Base-by-base conservation (phyloP, 2,113 vertebrate genomes). In the Eudorcas thomsonii region DNA sequence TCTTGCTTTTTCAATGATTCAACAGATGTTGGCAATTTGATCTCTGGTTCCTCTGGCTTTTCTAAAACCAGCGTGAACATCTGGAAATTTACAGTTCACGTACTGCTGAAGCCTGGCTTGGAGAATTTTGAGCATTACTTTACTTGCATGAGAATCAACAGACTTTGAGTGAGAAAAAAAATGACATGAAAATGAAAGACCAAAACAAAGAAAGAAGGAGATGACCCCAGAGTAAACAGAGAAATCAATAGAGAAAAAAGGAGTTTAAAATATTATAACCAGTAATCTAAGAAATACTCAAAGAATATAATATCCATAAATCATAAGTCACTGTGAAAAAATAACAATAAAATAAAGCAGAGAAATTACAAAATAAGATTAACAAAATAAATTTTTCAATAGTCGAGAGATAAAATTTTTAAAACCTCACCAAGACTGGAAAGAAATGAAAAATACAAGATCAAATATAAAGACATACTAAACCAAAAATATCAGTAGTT, bases 361-460 rank as follows among this genome's bases (percentile, higher is more conserved):
- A 36, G 64, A 97, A 97, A 97, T 95, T 95, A 90, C 33, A 90
- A 88, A 94, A 78, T 48, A n/a, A 74, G 39, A 96, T 80, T 52
- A 96, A 80, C 19, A 80, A 91, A 90, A 62, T 78, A 88, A 88
- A 93, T 83, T 86, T 97, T 96, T 96, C 91, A 95, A 86, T 91
- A 91, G 25, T 80, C 54, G 48, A 54, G 36, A 94, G 90, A 95
- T 90, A 91, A 97, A 55, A 92, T 96, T 96, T 91, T 45, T 21
- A 83, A 90, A 94, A 71, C 25, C 21, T 96, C 62, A 92, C 21
- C 55, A 94, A 88, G 45, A 92, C 8, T 74, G 15, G 14, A 94
- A 97, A 88, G 36, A 92, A 96, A 96, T 96, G 15, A 94, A 95
- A 97, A 96, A 82, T 54, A 48, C 54, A 55, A 91, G 6, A 96